phyloP scores from a whole-genome alignment of 1,140 invertebrate genomes.

The Epicauta chinensis region DNA sequence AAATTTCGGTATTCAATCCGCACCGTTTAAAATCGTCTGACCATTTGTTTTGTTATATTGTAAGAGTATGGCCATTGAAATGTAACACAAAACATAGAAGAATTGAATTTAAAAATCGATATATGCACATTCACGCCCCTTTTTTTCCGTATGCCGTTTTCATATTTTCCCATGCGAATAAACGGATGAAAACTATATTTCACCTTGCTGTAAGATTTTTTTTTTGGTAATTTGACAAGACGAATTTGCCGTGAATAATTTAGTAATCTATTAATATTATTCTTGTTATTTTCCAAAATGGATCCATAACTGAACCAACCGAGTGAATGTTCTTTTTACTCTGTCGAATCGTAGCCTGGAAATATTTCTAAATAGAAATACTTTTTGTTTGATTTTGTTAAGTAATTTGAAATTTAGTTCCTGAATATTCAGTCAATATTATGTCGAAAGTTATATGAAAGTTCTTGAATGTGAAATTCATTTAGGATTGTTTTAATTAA shows the following conservation, averaged over 20 bases:
- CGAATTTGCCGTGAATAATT: too few relatives aligned
- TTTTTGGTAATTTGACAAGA: slow-evolving; percentile 8
- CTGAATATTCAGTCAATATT: slow-evolving; percentile 15
- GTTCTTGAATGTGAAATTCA: slow-evolving; percentile 13
- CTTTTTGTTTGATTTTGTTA: slow-evolving; percentile 7
- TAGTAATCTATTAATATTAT: too few relatives aligned
- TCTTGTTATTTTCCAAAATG: too few relatives aligned
- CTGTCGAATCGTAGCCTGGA: too few relatives aligned
- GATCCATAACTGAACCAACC: too few relatives aligned
- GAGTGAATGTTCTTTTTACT: too few relatives aligned
- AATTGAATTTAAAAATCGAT: slow-evolving; percentile 11
- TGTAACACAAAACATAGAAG: slow-evolving; percentile 3
- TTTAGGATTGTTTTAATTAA: slow-evolving; percentile 16
- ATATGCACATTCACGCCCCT: slow-evolving; percentile 4
- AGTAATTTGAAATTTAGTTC: slow-evolving; percentile 7
- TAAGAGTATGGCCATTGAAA: slow-evolving; percentile 1
- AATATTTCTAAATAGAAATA: slow-evolving; percentile 2
- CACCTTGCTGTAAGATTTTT: slow-evolving; percentile 12
- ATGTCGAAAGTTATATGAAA: slow-evolving; percentile 11
- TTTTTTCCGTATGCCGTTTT: slow-evolving; percentile 4
- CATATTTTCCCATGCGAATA: slow-evolving; percentile 13
- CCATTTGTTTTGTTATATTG: too few relatives aligned
- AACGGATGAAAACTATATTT: slow-evolving; percentile 17
- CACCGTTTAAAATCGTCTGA: too few relatives aligned
- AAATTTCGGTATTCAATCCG: too few relatives aligned